Evolutionary conservation across 2,113 vertebrate species (phyloP), one percentile per base, ranked within the genome.

Genomic region (Tursiops truncatus): DNA sequence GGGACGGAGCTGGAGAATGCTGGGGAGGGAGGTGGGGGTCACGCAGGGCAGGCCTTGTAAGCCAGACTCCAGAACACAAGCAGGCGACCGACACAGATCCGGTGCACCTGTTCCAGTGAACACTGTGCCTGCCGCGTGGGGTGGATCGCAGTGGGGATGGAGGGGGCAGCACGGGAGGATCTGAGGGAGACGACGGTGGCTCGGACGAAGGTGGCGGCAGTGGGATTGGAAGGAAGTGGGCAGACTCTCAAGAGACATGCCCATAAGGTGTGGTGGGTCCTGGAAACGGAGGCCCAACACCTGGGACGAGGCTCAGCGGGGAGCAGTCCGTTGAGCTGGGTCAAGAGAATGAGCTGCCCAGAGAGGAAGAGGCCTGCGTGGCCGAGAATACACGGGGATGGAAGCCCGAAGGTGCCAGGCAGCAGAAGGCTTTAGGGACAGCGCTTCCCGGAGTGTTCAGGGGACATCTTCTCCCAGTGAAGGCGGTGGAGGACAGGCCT

Each of bases 391-490:
- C 26, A 11, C 0, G 1, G 6, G 6, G 21, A 0, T 7, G 13
- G 88, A 23, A 36, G 26, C n/a, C 71, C 8, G 3, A 21, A 15
- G 73, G 31, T 17, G 0, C 31, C 8, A 1, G 15, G 63, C 23
- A 5, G 44, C 36, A 25, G 62, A 1, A 71, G 23, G 63, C 53
- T 85, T 26, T 23, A 2, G 36, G 10, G 50, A 12, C 8, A 1
- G 73, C 6, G 0, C 50, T 58, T 20, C 36, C 79, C 18, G 18
- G 31, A 73, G n/a, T 3, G 0, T 31, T 18, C 17, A 6, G 6
- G 20, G 2, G 8, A 1, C 13, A 0, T 14, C 33, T 15, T n/a
- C 50, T 25, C 28, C 13, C 11, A 4, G 23, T 1, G 2, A 25
- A 28, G 50, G 56, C 2, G 14, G 79, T 4, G 5, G 31, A 13